Conservation (phyloP, 2,888 invertebrate genomes). For the Hololepta plana region DNA sequence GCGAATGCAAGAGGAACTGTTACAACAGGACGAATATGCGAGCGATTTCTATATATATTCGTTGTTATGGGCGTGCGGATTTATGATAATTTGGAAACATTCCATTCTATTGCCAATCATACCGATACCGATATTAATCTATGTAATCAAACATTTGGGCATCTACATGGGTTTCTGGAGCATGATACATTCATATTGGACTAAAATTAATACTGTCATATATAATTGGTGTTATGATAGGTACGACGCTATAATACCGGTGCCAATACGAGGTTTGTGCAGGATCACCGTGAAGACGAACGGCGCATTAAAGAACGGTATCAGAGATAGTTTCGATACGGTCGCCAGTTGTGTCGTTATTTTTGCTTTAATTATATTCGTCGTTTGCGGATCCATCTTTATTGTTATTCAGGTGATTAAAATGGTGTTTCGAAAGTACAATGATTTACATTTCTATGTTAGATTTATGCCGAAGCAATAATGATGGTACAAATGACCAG, state of each 20-base stretch:
- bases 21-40: constrained; percentile 32
- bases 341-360: constrained; percentile 78
- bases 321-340: constrained; percentile 66
- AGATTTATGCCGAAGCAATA: constrained; percentile 90
- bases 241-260: constrained; percentile 51
- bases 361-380: constrained; percentile 61
- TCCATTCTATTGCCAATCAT: constrained; percentile 65
- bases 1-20: no score
- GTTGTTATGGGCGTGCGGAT: constrained; percentile 62
- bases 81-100: constrained; percentile 75
- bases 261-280: constrained; percentile 58
- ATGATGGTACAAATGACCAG: constrained; percentile 78
- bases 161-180: constrained; percentile 35
- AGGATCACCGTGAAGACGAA: constrained; percentile 50
- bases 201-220: constrained; percentile 15
- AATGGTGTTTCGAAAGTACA: background rate
- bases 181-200: constrained; percentile 26
- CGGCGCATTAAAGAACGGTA: constrained; percentile 36
- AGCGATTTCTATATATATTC: constrained; percentile 58
- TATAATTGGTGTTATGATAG: constrained; percentile 42
- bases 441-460: constrained; percentile 14
- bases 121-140: constrained; percentile 57
- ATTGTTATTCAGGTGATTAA: constrained; percentile 56
- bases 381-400: constrained; percentile 64
- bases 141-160: constrained; percentile 36